A percentile compares a stretch with the other conserved stretches of the same genome.
Evolutionary conservation across 2,113 vertebrate species (phyloP).

Genomic region (Dunckerocampus dactyliophorus): DNA sequence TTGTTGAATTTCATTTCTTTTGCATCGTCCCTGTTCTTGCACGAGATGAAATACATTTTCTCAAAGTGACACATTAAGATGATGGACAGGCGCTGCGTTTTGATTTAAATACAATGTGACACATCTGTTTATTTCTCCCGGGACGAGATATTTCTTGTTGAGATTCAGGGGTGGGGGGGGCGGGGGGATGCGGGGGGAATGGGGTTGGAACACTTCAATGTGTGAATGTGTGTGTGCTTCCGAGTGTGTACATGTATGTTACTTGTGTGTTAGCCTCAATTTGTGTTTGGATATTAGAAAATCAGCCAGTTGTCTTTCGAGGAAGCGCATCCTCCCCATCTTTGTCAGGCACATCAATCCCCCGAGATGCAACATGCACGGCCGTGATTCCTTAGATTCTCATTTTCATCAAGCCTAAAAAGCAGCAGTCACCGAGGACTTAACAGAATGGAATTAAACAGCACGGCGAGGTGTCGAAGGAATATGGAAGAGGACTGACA

Average conservation of each 20-base stretch:
- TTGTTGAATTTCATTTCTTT: background rate
- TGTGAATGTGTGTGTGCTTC: background rate
- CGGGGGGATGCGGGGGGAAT: too few relatives aligned
- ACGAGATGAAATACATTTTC: background rate
- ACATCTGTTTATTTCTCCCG: slow-evolving; percentile 5
- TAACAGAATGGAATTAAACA: background rate
- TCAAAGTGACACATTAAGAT: background rate
- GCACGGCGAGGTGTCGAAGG: background rate
- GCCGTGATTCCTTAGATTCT: background rate
- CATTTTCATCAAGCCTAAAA: background rate
- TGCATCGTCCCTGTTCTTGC: background rate
- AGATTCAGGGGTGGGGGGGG: background rate
- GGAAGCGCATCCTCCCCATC: slow-evolving; percentile 65
- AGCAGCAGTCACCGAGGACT: background rate
- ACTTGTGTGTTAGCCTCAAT: slow-evolving; percentile 3
- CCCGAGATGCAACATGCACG: slow-evolving; percentile 2
- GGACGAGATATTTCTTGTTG: slow-evolving; percentile 1
- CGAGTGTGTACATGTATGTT: background rate
- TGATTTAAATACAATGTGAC: slow-evolving; percentile 6
- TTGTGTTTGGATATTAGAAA: slow-evolving; percentile 5
- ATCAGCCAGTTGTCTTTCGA: slow-evolving; percentile 33
- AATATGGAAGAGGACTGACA: background rate
- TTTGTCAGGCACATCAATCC: slow-evolving; percentile 62
- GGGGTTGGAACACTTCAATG: background rate
- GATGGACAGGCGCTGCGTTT: background rate